A percentile compares a stretch with the other conserved stretches of the same genome.
Evolutionary conservation across 53 echinoderm and acorn worm genomes (phyloP).

Genomic region (Pentamera pediparva): DNA sequence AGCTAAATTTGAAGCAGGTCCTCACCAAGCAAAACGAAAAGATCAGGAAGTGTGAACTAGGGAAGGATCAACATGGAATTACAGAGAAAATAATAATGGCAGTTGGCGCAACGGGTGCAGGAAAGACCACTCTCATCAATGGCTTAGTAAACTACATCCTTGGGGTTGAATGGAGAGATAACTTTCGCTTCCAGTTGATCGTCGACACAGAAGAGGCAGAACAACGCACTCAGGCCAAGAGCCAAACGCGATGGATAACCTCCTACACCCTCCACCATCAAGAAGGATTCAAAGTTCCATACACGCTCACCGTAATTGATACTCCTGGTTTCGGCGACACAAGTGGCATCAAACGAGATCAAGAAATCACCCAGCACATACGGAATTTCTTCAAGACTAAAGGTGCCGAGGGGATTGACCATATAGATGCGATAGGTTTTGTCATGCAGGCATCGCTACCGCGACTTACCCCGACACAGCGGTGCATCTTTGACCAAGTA

Average conservation of each 20-base stretch:
- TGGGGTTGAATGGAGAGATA: slow-evolving; percentile 49
- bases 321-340: slow-evolving; percentile 76
- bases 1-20: neutral
- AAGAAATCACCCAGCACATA: slow-evolving; percentile 54
- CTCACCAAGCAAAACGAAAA: neutral
- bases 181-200: slow-evolving; percentile 51
- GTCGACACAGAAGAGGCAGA: slow-evolving; percentile 23
- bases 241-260: slow-evolving; percentile 47
- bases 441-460: slow-evolving; percentile 46
- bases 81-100: slow-evolving; percentile 47
- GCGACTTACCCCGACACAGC: slow-evolving; percentile 53
- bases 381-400: slow-evolving; percentile 41
- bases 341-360: slow-evolving; percentile 50
- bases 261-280: slow-evolving; percentile 37
- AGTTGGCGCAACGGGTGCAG: slow-evolving; percentile 64
- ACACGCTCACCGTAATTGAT: slow-evolving; percentile 57
- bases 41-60: slow-evolving; percentile 15
- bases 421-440: slow-evolving; percentile 63
- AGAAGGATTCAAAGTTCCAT: slow-evolving; percentile 15
- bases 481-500: slow-evolving; percentile 49
- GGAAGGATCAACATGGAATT: neutral
- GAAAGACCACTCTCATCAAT: slow-evolving; percentile 62
- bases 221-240: slow-evolving; percentile 35
- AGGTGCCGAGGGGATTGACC: slow-evolving; percentile 40
- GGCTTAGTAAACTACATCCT: slow-evolving; percentile 57